phyloP scores from a whole-genome alignment of 92 coral and sea anemone species.

The Porites divaricata region DNA sequence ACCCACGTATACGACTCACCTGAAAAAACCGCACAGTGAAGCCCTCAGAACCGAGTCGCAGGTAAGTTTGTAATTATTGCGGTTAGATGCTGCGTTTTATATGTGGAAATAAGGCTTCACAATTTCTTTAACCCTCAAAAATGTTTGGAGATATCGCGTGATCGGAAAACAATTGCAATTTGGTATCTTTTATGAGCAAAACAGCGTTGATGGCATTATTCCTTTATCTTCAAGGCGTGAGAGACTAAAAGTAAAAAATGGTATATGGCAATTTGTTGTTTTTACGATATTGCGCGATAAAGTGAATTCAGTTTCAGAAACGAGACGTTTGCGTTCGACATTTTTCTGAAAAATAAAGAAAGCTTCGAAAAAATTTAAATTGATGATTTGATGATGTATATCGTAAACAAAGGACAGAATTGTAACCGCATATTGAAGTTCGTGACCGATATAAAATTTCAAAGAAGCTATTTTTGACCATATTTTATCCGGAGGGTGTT shows the following conservation, averaged over 20 bases:
- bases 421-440: too few relatives aligned
- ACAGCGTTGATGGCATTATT: neutral
- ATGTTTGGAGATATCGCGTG: neutral
- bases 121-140: neutral
- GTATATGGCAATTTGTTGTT: slow-evolving; percentile 5
- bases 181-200: slow-evolving; percentile 1
- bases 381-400: too few relatives aligned
- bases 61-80: neutral
- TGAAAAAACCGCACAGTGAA: neutral
- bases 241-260: neutral
- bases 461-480: neutral
- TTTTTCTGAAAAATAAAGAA: neutral
- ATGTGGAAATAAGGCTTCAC: neutral
- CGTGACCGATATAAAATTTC: neutral
- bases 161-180: slow-evolving; percentile 4
- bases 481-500: too few relatives aligned
- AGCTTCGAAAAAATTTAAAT: neutral
- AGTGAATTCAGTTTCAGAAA: neutral
- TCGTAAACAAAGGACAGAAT: too few relatives aligned
- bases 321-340: neutral
- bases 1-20: neutral
- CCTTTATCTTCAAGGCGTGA: neutral
- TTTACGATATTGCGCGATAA: neutral
- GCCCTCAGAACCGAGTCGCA: neutral
- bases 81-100: neutral